Conservation (phyloP, 2,797 vertebrate species). For the Pseudocheirus occidentalis region DNA sequence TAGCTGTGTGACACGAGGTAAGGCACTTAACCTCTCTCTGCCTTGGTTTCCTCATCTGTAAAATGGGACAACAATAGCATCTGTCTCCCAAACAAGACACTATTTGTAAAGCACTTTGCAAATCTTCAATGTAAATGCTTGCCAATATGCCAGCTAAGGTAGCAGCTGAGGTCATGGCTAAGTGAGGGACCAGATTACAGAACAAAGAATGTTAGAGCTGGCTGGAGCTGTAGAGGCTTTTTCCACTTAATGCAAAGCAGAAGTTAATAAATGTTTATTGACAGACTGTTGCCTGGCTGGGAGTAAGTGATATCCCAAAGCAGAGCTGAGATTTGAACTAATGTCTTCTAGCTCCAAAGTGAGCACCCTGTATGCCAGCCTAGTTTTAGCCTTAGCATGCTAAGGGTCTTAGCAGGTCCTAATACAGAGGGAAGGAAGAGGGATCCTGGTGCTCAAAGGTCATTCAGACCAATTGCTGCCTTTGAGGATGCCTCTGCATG, state of each 20-base stretch:
- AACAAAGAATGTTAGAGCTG: not conserved
- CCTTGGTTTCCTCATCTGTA: conserved; percentile 28
- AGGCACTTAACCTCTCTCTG: not conserved
- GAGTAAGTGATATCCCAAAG: not conserved
- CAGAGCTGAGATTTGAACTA: not conserved
- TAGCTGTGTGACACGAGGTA: not conserved
- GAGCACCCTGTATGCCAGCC: not conserved
- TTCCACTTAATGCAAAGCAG: not conserved
- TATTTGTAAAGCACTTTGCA: not conserved
- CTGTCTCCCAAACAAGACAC: not conserved
- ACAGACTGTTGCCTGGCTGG: not conserved
- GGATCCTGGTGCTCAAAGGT: not conserved
- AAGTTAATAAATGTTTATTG: not conserved
- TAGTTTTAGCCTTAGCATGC: not conserved
- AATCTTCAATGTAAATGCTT: not conserved
- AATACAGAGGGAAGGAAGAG: not conserved
- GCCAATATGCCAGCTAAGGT: not conserved
- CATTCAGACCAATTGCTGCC: not conserved
- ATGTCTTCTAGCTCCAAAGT: not conserved
- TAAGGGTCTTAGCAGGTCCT: not conserved
- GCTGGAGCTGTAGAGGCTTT: not conserved
- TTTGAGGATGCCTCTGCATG: not conserved
- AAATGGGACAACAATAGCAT: not conserved
- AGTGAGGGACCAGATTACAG: not conserved
- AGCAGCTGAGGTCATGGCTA: not conserved